Conservation (phyloP, 2,113 vertebrate species). For the Prunella himalayana region DNA sequence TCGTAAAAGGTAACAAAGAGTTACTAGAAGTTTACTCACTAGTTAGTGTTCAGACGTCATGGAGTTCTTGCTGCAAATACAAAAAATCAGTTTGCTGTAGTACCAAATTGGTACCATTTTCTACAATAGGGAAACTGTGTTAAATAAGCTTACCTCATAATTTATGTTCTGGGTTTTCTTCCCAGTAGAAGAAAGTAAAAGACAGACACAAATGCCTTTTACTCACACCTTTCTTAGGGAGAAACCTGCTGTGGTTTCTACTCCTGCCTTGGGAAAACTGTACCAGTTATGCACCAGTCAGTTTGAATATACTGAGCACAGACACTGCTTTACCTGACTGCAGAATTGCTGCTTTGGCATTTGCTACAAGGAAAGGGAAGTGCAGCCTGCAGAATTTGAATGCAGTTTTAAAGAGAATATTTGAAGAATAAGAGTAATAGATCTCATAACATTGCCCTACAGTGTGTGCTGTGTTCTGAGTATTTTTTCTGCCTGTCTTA, state of each 20-base stretch:
- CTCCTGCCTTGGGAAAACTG: neutral
- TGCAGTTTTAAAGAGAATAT: neutral
- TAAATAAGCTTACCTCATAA: neutral
- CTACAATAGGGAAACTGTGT: neutral
- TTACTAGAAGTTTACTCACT: neutral
- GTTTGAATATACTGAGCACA: neutral
- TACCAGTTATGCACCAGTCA: neutral
- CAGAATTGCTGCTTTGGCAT: neutral
- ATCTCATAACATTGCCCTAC: neutral
- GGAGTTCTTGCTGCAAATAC: neutral
- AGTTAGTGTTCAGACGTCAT: neutral
- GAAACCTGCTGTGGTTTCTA: neutral
- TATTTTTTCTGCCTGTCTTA: neutral
- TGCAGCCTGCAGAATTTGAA: neutral
- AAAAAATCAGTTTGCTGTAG: neutral
- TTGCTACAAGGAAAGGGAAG: neutral
- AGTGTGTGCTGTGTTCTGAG: neutral
- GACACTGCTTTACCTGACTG: neutral
- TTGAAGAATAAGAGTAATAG: neutral
- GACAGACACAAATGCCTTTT: neutral
- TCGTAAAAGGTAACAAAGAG: neutral
- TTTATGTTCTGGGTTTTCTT: neutral
- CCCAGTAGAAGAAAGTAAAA: neutral
- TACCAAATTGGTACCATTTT: neutral
- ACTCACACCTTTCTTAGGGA: neutral